Base-by-base conservation (phyloP, 2,888 invertebrate genomes). In the Drosophila ochracea region DNA sequence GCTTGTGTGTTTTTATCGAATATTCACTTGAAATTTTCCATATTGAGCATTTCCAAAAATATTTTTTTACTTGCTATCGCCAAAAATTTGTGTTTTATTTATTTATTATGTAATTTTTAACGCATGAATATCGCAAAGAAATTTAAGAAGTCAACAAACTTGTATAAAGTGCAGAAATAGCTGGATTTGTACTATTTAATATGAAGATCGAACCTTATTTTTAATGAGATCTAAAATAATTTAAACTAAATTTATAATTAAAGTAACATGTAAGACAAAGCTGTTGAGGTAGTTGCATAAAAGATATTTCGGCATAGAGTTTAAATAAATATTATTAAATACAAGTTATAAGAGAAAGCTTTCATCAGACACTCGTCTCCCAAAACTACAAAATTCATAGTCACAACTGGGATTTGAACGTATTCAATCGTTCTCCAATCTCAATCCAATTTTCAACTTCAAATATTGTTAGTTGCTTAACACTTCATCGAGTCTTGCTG, bases 31-130 rank as follows among this genome's bases (percentile, higher is more conserved):
- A 49, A 61, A 41, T 55, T 55, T 50, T 11, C 21, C 68, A 73
- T 60, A 49, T 68, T 73, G 55, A 37, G 62, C 41, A 73, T 68
- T 21, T 62, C 50, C 58, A 68, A 65, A 28, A 6, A 2, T 28
- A 3, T 21, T 39, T 31, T 5, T 19, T 31, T 16, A 21, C 53
- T 39, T n/a, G 31, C 16, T 53, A 53, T 19, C 21, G 21, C 1
- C 21, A 30, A 11, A 19, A 25, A 19, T 11, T 0, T 11, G 33
- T 33, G 4, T 11, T 25, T 10, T 28, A 10, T 28, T 5, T 1
- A 19, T 28, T 50, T 28, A 19, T 50, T 47, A 2, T 4, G 43
- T 21, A 3, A 4, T 39, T 9, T 39, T 19, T 19, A 19, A 39
- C 0, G 19, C 41, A 3, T 2, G 5, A 10, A 3, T n/a, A 2